Base-by-base conservation (phyloP, 1,140 invertebrate genomes). In the Episyrphus balteatus region DNA sequence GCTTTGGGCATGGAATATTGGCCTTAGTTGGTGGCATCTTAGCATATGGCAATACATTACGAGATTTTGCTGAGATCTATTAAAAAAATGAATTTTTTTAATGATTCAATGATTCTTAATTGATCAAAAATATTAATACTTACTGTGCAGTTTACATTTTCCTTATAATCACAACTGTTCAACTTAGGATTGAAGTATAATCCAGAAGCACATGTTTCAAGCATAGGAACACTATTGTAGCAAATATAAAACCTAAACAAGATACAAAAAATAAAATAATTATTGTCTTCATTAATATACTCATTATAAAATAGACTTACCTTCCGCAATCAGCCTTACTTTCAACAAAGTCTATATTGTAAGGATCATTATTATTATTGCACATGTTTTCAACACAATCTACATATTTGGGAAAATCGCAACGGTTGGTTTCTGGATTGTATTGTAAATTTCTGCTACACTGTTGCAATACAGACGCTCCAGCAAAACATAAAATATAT, bases 361-460 rank as follows among this genome's bases (percentile, higher is more conserved):
- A 21, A 14, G 54, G 47, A 37, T 65, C 44, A 49, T 62, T 64
- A 30, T 57, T 41, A 6, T 52, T 48, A 15, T 53, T 47, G 21
- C 62, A 65, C 11, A 65, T 40, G 34, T 65, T 65, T 10, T 62
- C 58, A 19, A 55, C 58, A 40, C 62, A 65, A 48, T 65, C 62
- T 7, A 65, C 62, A 46, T 52, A 56, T 45, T 65, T 62, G 0
- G 62, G 58, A 39, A 47, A 65, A 42, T 65, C 62, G 26, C 62
- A 65, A 32, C 62, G 62, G 52, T 64, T 59, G 5, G 55, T 65
- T 11, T 52, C 30, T 2, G 51, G 33, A 43, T 65, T 65, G 42
- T 62, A 65, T 14, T 65, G 62, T 7, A 65, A 48, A 5, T 59
- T 59, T 51, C 55, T 52, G 44, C 42, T 33, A 42, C 62, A 65